Percentiles rank a stretch among this genome's conserved stretches.
Evolutionary conservation across 2,113 vertebrate genomes (phyloP).

Genomic region (Psephotus haematonotus): DNA sequence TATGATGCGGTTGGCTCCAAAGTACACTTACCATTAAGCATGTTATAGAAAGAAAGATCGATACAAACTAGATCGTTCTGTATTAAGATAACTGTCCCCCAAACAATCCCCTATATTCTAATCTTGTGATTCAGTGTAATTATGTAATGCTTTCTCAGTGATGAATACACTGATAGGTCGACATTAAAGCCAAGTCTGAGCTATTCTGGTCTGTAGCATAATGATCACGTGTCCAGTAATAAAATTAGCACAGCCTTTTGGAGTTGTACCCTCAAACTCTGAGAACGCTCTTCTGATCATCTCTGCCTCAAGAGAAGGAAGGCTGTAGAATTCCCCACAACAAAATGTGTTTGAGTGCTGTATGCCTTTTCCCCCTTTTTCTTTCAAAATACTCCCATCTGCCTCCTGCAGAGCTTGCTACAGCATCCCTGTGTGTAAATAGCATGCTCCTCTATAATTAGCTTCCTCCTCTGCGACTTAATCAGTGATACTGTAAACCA

Average conservation of each 20-base stretch:
- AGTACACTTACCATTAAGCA: conserved; percentile 19
- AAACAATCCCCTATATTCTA: conserved; percentile 39
- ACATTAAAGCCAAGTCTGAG: conserved; percentile 62
- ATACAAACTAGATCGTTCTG: conserved; percentile 53
- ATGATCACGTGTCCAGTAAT: conserved; percentile 45
- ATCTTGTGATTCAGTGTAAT: conserved; percentile 59
- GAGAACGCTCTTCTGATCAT: background rate
- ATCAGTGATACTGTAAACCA: conserved; percentile 65
- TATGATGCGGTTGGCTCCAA: conserved; percentile 32
- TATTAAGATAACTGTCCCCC: conserved; percentile 31
- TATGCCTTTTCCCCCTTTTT: conserved; percentile 11
- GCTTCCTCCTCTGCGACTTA: conserved; percentile 62
- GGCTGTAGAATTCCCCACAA: background rate
- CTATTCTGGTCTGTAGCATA: conserved; percentile 35
- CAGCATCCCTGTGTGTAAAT: conserved; percentile 53
- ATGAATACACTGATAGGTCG: conserved; percentile 47
- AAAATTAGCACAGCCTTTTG: conserved; percentile 29
- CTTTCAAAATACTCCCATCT: conserved; percentile 52
- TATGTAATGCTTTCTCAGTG: conserved; percentile 49
- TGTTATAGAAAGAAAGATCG: conserved; percentile 56
- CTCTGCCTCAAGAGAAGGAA: background rate
- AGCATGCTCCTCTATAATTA: conserved; percentile 64
- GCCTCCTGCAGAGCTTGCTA: conserved; percentile 30
- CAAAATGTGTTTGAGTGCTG: background rate
- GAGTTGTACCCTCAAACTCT: background rate